Evolutionary conservation across 2,888 invertebrate species (phyloP).

Genomic region (Tanytarsus gracilentus): DNA sequence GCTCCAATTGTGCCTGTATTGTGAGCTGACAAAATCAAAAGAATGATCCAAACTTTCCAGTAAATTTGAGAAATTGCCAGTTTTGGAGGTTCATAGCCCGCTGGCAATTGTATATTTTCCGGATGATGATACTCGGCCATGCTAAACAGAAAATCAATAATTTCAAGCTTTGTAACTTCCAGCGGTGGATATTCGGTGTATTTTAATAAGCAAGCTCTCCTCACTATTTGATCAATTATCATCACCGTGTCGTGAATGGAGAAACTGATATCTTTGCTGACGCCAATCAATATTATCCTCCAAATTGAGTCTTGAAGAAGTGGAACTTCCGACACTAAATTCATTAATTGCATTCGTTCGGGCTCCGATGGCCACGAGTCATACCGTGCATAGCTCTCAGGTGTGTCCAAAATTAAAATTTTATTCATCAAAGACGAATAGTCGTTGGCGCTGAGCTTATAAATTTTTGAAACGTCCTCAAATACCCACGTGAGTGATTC

Average conservation of each 20-base stretch:
- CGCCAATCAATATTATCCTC: constrained; percentile 71
- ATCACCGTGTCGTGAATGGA: constrained; percentile 77
- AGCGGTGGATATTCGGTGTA: constrained; percentile 62
- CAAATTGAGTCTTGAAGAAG: constrained; percentile 76
- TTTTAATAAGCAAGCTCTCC: constrained; percentile 71
- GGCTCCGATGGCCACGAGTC: constrained; percentile 90
- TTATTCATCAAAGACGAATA: constrained; percentile 71
- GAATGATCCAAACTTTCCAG: constrained; percentile 89
- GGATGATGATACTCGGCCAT: constrained; percentile 87
- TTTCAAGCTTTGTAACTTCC: constrained; percentile 68
- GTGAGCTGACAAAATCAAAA: constrained; percentile 83
- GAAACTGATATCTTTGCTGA: constrained; percentile 64
- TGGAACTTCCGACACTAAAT: constrained; percentile 81
- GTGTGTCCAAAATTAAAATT: constrained; percentile 64
- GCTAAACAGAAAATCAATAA: constrained; percentile 83
- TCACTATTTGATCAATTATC: constrained; percentile 72
- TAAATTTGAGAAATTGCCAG: constrained; percentile 85
- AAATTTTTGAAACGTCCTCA: constrained; percentile 65
- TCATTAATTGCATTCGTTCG: constrained; percentile 67
- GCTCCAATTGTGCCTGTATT: constrained; percentile 83
- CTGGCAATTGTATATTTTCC: constrained; percentile 80
- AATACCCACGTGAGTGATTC: constrained; percentile 85
- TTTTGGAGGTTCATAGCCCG: constrained; percentile 71
- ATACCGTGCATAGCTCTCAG: constrained; percentile 71
- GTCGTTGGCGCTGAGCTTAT: constrained; percentile 60